A percentile compares a stretch with the other conserved stretches of the same genome.
These are phyloP conservation scores for Isichthys henryi DNA, from an alignment of 2,113 vertebrate genomes.

Conservation along the genomic window DNA sequence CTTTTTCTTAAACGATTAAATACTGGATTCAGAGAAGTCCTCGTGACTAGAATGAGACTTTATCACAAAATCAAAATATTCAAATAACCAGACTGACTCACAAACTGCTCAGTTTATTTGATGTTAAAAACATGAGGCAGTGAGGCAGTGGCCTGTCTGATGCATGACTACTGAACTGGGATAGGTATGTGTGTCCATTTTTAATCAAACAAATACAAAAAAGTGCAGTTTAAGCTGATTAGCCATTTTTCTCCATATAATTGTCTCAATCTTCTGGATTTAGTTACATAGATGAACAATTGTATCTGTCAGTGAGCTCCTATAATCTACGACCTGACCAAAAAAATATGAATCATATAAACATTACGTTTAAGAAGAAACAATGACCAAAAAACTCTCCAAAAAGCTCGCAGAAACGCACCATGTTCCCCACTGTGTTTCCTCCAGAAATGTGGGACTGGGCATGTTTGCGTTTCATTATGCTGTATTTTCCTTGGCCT, in stretches of 20 bases:
- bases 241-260: not conserved
- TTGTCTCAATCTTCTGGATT: not conserved
- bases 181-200: not conserved
- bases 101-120: not conserved
- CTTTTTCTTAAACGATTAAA: not conserved
- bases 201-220: not conserved
- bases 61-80: not conserved
- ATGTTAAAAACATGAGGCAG: not conserved
- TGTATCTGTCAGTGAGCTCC: not conserved
- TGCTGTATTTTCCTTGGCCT: slow-evolving; percentile 6
- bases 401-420: not conserved
- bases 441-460: not conserved
- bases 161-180: not conserved
- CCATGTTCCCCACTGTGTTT: not conserved
- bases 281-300: not conserved
- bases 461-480: not conserved
- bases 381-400: not conserved
- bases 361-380: not conserved
- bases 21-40: not conserved
- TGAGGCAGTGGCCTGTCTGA: not conserved
- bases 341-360: not conserved
- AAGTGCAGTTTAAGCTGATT: not conserved
- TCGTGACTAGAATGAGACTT: not conserved
- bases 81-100: not conserved
- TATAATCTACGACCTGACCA: not conserved